phyloP scores from a whole-genome alignment of 2,113 vertebrate species.

The Cercocebus atys region DNA sequence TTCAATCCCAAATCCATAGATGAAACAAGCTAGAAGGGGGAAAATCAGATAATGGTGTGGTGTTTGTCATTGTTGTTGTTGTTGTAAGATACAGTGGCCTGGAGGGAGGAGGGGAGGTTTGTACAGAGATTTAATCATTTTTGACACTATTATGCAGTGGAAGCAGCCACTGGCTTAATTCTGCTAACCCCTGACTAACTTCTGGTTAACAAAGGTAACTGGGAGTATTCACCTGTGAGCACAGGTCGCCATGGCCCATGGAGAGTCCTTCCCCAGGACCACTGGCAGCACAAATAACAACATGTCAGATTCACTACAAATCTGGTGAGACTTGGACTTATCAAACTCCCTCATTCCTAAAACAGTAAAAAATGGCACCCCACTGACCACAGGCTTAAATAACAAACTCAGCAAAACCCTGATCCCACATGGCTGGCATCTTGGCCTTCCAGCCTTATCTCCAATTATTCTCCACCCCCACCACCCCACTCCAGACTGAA shows the following conservation, averaged over 20 bases:
- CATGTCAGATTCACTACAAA: background rate
- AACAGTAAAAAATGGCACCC: background rate
- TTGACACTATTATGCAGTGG: background rate
- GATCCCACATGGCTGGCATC: accelerated
- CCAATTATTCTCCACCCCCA: background rate
- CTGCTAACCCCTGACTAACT: background rate
- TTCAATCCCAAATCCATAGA: background rate
- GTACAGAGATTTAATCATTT: background rate
- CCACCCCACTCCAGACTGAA: too few species aligned
- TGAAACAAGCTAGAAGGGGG: background rate
- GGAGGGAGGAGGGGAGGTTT: background rate
- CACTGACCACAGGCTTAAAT: too few species aligned
- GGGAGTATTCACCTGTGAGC: background rate
- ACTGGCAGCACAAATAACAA: background rate
- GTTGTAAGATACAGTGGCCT: background rate
- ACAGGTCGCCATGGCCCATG: background rate
- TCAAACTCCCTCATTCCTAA: background rate
- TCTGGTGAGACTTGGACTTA: background rate
- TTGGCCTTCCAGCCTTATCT: background rate
- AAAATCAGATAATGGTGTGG: background rate
- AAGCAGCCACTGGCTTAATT: background rate
- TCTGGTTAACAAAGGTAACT: background rate
- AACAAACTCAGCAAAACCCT: background rate
- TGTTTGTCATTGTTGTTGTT: background rate
- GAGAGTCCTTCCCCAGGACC: background rate